Evolutionary conservation across 1,140 invertebrate genomes (phyloP), one percentile per base, ranked within the genome.

Genomic region (Drosophila ohnishii): DNA sequence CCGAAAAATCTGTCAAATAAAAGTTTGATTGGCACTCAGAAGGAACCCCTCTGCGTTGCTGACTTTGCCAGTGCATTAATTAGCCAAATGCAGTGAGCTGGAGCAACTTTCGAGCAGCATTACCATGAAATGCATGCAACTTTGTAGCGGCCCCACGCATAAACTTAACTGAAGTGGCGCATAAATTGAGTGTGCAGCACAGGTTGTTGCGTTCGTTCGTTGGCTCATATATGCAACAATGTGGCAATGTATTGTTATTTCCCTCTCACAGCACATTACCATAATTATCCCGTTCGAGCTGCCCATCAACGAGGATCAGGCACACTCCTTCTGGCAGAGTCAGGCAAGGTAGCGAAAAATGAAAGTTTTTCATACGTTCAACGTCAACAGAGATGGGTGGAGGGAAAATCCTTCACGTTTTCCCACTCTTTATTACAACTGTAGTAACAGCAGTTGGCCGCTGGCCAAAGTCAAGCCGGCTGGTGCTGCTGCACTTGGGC

Each of bases 81-180:
- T 85, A 86, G 78, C 76, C 76, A 72, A 79, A 84, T 73, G 59
- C 76, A 76, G 48, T 42, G 51, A 65, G 69, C 59, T 37, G 51
- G 59, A 53, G 56, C 69, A 84, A 84, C 59, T 84, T 84, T 84
- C 70, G 70, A 62, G 80, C 48, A 55, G 80, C 55, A 84, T 76
- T 71, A 44, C 74, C 75, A 64, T 73, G 80, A 76, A 79, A 78
- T 70, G 82, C 78, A 85, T 85, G 48, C 81, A 80, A 84, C 81
- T 75, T 77, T 78, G 78, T 80, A 60, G 80, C 61, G 13, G 13
- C 28, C 35, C 22, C 30, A 32, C 50, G 64, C 70, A 44, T 50
- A 71, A 72, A 71, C 51, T 71, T 45, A 34, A 14, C 47, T 55
- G 39, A 73, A 73, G 70, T 73, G 70, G 13, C 28, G 19, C 57